Evolutionary conservation across 2,888 invertebrate species (phyloP).

Genomic region (Eupithecia subumbrata): DNA sequence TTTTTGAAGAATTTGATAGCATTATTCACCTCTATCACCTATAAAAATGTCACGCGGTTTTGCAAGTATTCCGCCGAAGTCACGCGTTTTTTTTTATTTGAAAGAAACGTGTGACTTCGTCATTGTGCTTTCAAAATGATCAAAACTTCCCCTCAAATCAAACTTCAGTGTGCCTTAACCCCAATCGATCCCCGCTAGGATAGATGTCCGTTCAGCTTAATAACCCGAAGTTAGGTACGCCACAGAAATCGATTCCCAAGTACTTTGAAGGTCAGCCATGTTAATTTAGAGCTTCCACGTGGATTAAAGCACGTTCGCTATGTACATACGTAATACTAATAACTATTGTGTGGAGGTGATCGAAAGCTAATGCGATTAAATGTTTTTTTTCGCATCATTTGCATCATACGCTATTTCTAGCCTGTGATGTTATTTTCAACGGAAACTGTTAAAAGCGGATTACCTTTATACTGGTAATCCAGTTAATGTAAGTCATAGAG

Average conservation of each 20-base stretch:
- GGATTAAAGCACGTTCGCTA: neutral
- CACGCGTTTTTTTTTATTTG: too few species aligned
- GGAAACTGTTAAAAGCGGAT: neutral
- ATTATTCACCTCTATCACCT: too few species aligned
- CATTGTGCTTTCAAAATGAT: neutral
- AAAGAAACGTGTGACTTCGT: neutral
- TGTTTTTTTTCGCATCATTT: neutral
- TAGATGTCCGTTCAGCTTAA: neutral
- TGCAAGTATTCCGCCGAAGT: too few species aligned
- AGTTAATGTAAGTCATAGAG: neutral
- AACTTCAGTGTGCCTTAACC: neutral
- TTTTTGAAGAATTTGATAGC: too few species aligned
- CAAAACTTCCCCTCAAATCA: neutral
- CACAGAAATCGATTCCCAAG: constrained; percentile 2
- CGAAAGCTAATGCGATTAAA: neutral
- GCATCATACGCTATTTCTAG: neutral
- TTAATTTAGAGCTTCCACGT: constrained; percentile 5
- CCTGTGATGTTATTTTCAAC: neutral
- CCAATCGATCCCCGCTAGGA: neutral
- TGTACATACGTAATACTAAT: neutral
- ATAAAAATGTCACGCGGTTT: too few species aligned
- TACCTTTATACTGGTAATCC: neutral
- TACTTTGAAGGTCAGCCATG: constrained; percentile 11
- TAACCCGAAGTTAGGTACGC: neutral
- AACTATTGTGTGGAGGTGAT: neutral